Evolutionary conservation across 2,888 invertebrate genomes (phyloP), one percentile per base, ranked within the genome.

Genomic region (Chaetogeoica ovagalla): DNA sequence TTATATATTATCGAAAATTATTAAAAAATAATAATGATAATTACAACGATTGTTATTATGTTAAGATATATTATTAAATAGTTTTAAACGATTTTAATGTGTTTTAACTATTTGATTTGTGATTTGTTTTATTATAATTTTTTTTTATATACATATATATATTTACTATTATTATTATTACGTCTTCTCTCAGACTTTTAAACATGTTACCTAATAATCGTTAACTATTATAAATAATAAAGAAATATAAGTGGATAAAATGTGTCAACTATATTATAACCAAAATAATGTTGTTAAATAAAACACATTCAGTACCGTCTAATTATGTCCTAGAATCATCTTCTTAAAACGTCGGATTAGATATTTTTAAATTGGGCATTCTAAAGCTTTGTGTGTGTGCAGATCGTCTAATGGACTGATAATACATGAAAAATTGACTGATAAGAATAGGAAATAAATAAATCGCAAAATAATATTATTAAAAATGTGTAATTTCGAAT

Each of bases 121-220:
- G 30, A 71, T 71, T 65, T 55, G 19, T 71, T 19, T 13, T 60
- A 52, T 69, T 55, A 23, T 60, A 43, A 69, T 69, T 68, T 69
- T 69, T 62, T 70, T 63, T 65, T 66, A 30, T 30, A 30, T 30
- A 30, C 4, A 30, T 30, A 30, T 30, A 30, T 2, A 30, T 30
- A 11, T 48, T 48, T 48, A 48, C 48, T 60, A 77, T 52, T 70
- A 77, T 69, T 52, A 79, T 60, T 79, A 79, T 4, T 30, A 30
- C 52, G 70, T 79, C 63, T 79, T 79, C 39, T 79, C 62, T 70
- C 79, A 57, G 79, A 79, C 71, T 79, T 79, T 79, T 71, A 55
- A 79, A 70, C 37, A 79, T 79, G 79, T 79, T 79, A 79, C 79
- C 79, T 79, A 63, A 79, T 79, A 79, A 69, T 70, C 77, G 77